Conservation (phyloP, 2,113 vertebrate species). For the Piaya cayana region DNA sequence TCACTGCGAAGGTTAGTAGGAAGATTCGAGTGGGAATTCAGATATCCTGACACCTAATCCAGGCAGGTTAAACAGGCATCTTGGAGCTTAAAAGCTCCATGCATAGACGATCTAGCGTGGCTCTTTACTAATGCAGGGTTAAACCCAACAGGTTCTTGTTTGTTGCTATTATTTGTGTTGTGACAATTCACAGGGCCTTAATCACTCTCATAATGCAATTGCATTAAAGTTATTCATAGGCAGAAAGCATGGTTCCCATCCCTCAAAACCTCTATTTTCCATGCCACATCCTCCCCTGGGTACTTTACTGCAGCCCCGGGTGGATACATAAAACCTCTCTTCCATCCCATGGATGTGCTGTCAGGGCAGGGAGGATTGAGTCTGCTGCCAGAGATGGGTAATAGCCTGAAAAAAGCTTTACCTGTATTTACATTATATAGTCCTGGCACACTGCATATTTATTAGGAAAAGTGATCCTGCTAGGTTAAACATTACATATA, state of each 20-base stretch:
- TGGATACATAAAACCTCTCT: neutral
- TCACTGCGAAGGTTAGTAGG: too few species aligned
- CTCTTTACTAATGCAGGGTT: neutral
- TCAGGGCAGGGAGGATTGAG: neutral
- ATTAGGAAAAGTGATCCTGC: constrained; percentile 25
- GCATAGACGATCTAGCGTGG: neutral
- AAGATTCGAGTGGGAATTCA: neutral
- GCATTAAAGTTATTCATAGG: constrained; percentile 50
- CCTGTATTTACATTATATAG: constrained; percentile 3
- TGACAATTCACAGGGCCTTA: constrained; percentile 59
- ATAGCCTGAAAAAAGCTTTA: neutral
- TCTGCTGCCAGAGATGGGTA: neutral
- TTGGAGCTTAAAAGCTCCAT: neutral
- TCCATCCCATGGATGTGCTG: neutral
- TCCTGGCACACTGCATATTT: neutral
- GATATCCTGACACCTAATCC: neutral
- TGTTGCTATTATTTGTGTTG: constrained; percentile 64
- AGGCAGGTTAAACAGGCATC: neutral
- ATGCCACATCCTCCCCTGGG: neutral
- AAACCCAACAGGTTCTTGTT: neutral
- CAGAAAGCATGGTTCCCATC: neutral
- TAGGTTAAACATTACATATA: constrained; percentile 34
- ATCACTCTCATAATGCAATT: constrained; percentile 57
- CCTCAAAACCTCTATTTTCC: neutral
- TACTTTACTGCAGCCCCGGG: neutral